Evolutionary conservation across 2,797 vertebrate genomes (phyloP).

Genomic region (Chromobotia macracanthus): DNA sequence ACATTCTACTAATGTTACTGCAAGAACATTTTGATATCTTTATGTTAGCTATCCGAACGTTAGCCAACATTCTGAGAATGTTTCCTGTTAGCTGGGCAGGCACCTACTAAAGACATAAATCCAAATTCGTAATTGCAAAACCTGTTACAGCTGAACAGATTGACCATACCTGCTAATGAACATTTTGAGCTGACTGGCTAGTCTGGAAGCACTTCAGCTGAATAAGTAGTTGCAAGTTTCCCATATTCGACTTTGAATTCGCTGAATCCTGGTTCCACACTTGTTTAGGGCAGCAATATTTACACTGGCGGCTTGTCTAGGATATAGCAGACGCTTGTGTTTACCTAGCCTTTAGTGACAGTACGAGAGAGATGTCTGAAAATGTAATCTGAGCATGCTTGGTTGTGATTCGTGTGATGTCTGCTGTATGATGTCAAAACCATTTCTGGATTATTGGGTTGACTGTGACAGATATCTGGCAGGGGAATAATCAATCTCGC

Average conservation of each 20-base stretch:
- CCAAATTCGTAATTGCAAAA: not conserved
- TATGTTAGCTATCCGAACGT: no score
- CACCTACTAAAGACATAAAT: not conserved
- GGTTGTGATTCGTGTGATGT: constrained; percentile 15
- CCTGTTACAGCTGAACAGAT: no score
- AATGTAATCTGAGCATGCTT: constrained; percentile 26
- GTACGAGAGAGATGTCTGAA: constrained; percentile 11
- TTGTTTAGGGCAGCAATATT: constrained; percentile 14
- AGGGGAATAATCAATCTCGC: constrained; percentile 69
- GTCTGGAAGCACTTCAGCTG: not conserved
- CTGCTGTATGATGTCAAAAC: constrained; percentile 24
- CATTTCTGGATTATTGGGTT: constrained; percentile 38
- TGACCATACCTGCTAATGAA: not conserved
- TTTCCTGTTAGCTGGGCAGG: not conserved
- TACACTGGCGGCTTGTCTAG: constrained; percentile 19
- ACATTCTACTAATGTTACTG: no score
- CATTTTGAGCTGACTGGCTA: not conserved
- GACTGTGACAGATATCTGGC: constrained; percentile 66
- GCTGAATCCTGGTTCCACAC: constrained; percentile 23
- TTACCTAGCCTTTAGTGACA: constrained; percentile 16
- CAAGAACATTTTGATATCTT: no score
- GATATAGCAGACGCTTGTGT: constrained; percentile 14
- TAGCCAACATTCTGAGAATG: no score
- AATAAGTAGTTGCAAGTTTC: not conserved
- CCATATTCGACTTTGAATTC: constrained; percentile 9